Conservation (phyloP, 64 coral and sea anemone genomes). For the Actinia equina region DNA sequence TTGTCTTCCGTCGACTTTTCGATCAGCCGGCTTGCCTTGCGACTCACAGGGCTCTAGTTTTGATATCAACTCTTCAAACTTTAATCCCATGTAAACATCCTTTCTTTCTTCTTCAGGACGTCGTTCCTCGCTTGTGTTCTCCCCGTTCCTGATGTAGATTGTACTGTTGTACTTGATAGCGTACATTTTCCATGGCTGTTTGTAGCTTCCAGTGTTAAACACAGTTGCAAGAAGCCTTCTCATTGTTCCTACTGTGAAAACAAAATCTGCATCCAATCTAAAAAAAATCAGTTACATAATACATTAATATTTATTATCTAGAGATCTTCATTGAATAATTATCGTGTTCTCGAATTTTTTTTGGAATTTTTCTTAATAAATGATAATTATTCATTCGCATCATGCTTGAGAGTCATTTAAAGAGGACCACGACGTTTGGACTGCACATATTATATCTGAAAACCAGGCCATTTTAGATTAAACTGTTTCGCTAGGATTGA, state of each 20-base stretch:
- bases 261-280: neutral
- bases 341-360: too few species aligned
- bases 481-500: too few species aligned
- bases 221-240: constrained; percentile 24
- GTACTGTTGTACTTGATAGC: constrained; percentile 27
- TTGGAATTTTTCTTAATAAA: too few species aligned
- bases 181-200: constrained; percentile 33
- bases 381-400: too few species aligned
- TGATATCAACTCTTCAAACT: constrained; percentile 10
- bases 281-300: neutral
- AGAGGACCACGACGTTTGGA: too few species aligned
- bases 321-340: too few species aligned
- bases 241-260: neutral
- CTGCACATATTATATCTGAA: too few species aligned
- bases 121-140: too few species aligned
- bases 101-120: too few species aligned
- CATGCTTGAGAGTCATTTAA: too few species aligned
- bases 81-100: neutral
- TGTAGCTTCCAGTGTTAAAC: constrained; percentile 13
- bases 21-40: neutral
- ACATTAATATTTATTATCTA: too few species aligned
- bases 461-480: too few species aligned
- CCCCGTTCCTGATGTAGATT: constrained; percentile 14
- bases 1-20: neutral
- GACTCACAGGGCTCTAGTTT: neutral